Conservation (phyloP, 2,113 vertebrate species). For the Lontra canadensis region DNA sequence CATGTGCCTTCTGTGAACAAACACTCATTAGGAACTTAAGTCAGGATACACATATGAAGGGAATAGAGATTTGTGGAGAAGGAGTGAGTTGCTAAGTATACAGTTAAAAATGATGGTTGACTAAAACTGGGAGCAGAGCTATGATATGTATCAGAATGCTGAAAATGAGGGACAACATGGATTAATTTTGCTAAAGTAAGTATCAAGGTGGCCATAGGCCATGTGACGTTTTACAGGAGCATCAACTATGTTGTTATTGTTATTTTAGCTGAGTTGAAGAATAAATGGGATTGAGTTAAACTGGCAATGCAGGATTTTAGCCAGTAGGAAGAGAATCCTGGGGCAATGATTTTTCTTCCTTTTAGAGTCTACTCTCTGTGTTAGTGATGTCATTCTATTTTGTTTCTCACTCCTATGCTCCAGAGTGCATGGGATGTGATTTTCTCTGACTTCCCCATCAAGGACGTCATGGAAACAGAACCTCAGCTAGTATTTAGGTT, state of each 20-base stretch:
- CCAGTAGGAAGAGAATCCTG: background rate
- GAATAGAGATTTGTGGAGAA: background rate
- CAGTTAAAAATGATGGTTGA: slow-evolving; percentile 26
- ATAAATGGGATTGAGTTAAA: background rate
- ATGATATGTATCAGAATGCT: background rate
- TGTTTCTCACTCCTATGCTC: background rate
- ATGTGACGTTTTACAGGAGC: background rate
- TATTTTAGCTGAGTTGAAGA: background rate
- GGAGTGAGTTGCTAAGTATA: background rate
- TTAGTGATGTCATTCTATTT: background rate
- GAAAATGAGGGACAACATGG: background rate
- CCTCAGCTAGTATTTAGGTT: slow-evolving; percentile 10
- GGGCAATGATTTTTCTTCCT: background rate
- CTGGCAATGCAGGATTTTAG: background rate
- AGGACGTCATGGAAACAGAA: background rate
- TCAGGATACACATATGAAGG: slow-evolving; percentile 3
- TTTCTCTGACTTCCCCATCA: background rate
- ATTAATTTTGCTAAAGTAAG: background rate
- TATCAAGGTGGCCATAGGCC: background rate
- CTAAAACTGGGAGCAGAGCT: background rate
- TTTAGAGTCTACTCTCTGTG: background rate
- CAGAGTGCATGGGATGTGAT: background rate
- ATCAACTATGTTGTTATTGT: background rate
- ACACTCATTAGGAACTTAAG: background rate
- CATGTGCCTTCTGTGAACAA: background rate